Evolutionary conservation across 2,888 invertebrate species (phyloP).

Genomic region (Lasioglossum oenotherae): DNA sequence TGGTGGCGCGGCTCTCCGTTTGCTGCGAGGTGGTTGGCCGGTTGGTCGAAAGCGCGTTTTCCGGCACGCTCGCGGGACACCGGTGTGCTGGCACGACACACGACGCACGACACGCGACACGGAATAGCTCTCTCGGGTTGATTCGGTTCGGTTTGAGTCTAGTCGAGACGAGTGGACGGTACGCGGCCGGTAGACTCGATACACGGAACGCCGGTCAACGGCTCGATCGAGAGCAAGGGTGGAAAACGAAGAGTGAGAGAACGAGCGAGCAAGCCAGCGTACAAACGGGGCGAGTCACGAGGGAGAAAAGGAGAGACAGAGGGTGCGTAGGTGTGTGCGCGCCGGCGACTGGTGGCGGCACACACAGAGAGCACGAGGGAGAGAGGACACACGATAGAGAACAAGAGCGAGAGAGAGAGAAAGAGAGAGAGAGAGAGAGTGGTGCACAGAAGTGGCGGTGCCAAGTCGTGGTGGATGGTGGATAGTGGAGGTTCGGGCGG

Average conservation of each 20-base stretch:
- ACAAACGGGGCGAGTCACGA: conserved; percentile 11
- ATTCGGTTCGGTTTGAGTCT: background rate
- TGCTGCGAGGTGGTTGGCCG: conserved; percentile 7
- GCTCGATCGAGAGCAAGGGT: background rate
- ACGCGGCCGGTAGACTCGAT: background rate
- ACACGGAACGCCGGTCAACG: conserved; percentile 4
- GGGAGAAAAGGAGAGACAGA: conserved; percentile 30
- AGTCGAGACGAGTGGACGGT: background rate
- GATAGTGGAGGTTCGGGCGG: conserved; percentile 64
- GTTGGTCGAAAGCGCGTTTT: conserved; percentile 15
- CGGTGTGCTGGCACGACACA: background rate
- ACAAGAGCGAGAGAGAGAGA: conserved; percentile 15
- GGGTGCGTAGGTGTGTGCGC: conserved; percentile 52
- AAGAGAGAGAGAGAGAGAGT: conserved; percentile 31
- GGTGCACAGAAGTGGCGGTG: conserved; percentile 62
- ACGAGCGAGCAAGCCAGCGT: background rate
- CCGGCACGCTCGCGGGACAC: conserved; percentile 1
- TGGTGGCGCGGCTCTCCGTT: conserved; percentile 41
- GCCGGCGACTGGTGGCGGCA: conserved; percentile 23
- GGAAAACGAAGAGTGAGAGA: background rate
- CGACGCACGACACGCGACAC: background rate
- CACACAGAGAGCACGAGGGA: conserved; percentile 6
- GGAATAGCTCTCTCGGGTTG: background rate
- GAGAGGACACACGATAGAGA: background rate
- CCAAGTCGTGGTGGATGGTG: conserved; percentile 64